Percentiles rank a stretch among this genome's conserved stretches.
These are phyloP conservation scores for Cataglyphis albicans DNA, from an alignment of 2,888 invertebrate species.

Conservation along the genomic window DNA sequence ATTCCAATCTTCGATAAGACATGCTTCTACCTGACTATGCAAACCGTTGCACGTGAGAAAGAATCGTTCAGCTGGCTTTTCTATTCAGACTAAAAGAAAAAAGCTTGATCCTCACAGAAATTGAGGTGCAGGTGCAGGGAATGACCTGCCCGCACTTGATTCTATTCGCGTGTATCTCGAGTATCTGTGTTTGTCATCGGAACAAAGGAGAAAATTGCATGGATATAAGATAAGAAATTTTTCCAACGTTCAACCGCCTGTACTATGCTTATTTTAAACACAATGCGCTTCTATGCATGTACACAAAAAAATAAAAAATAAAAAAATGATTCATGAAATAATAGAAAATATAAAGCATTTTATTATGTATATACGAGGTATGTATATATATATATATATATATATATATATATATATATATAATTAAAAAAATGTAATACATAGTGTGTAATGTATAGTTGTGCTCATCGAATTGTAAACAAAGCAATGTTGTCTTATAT, in stretches of 20 bases:
- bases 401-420: neutral
- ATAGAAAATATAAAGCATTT: slow-evolving; percentile 9
- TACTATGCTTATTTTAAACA: slow-evolving; percentile 38
- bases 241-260: slow-evolving; percentile 19
- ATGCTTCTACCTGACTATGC: slow-evolving; percentile 28
- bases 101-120: slow-evolving; percentile 37
- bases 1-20: slow-evolving; percentile 42
- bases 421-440: too few species aligned
- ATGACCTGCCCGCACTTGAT: slow-evolving; percentile 41
- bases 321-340: neutral
- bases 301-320: neutral
- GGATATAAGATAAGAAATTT: slow-evolving; percentile 53
- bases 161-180: slow-evolving; percentile 51
- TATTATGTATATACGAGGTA: neutral
- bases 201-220: slow-evolving; percentile 54
- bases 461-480: neutral
- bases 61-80: slow-evolving; percentile 53
- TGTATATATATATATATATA: neutral
- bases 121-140: slow-evolving; percentile 24
- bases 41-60: slow-evolving; percentile 57
- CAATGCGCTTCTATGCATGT: slow-evolving; percentile 31
- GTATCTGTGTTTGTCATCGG: slow-evolving; percentile 51
- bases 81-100: slow-evolving; percentile 47
- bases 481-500: neutral
- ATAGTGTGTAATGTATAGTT: too few species aligned